Evolutionary conservation across 2,797 vertebrate species (phyloP), one percentile per base, ranked within the genome.

Genomic region (Melanotaenia pygmaea): DNA sequence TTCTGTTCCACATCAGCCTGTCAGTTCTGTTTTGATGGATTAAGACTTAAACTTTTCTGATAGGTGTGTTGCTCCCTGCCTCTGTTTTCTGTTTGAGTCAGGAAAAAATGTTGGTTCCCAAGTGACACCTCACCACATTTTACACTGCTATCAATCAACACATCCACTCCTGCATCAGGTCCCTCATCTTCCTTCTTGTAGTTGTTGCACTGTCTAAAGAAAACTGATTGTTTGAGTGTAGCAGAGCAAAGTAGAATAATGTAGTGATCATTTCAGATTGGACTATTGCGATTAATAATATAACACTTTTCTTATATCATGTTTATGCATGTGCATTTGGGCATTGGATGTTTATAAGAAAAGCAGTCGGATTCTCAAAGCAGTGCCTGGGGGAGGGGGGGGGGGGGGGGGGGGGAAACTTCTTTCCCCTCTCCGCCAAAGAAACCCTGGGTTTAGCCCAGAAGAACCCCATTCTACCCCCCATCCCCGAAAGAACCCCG

Each of bases 1-100:
- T 61, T 4, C 53, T 28, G 34, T 72, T 83, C 73, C 70, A 74
- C 67, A 64, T 70, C 59, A 72, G 38, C 70, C 72, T 79, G 77
- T 84, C 81, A 77, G 37, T 71, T 80, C 54, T 64, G 38, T 30
- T 64, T 65, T 91, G 92, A 92, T 87, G 84, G 84, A 91, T 94
- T 92, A 89, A 89, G 83, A 86, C 79, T 84, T 91, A 77, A 89
- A 85, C 80, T 73, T 80, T 72, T 85, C 63, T 83, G 83, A 90
- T 82, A 58, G 75, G 47, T 77, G 32, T 69, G 77, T 61, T 56
- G 77, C 56, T 73, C 37, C 9, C 38, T 64, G 43, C 34, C 64
- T 83, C 74, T 87, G 77, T 62, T 64, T 82, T 81, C 56, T 69
- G 82, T 87, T 87, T 79, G 80, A 80, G 72, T 88, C 80, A 88